Percentiles rank a stretch among this genome's conserved stretches.
These are phyloP conservation scores for Drosophila orosa DNA, from an alignment of 1,140 invertebrate genomes.

Conservation along the genomic window DNA sequence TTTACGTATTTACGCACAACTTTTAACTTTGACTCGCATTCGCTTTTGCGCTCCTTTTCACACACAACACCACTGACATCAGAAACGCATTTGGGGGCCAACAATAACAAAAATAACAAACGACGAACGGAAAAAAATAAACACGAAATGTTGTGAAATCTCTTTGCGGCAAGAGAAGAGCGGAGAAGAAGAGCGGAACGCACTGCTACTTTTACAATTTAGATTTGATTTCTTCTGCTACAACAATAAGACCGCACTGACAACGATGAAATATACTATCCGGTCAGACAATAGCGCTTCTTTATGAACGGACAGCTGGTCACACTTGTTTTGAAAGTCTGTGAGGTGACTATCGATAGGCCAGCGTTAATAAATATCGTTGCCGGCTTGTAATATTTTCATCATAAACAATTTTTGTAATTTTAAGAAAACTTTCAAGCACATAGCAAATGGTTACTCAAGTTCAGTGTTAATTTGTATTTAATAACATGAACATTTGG, in stretches of 20 bases:
- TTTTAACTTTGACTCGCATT: slow-evolving; percentile 39
- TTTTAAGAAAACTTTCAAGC: background rate
- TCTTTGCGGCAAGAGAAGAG: slow-evolving; percentile 15
- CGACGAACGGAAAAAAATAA: slow-evolving; percentile 13
- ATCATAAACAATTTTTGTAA: background rate
- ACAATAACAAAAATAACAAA: background rate
- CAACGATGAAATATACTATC: background rate
- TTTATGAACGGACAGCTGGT: too few relatives aligned
- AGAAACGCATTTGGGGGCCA: slow-evolving; percentile 1
- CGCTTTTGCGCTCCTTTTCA: slow-evolving; percentile 20
- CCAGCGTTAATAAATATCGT: background rate
- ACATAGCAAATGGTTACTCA: background rate
- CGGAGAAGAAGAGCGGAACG: background rate
- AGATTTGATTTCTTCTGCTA: slow-evolving; percentile 5
- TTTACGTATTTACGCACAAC: slow-evolving; percentile 36
- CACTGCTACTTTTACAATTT: slow-evolving; percentile 11
- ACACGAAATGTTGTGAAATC: slow-evolving; percentile 9
- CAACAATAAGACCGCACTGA: slow-evolving; percentile 9
- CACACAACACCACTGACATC: slow-evolving; percentile 11
- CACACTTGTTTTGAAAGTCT: too few relatives aligned
- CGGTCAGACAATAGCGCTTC: too few relatives aligned
- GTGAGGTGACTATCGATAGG: too few relatives aligned
- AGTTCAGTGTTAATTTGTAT: background rate
- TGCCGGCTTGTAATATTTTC: background rate
- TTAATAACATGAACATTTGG: background rate